Evolutionary conservation across 2,797 vertebrate species (phyloP).

Genomic region (Sternarchorhynchus goeldii): DNA sequence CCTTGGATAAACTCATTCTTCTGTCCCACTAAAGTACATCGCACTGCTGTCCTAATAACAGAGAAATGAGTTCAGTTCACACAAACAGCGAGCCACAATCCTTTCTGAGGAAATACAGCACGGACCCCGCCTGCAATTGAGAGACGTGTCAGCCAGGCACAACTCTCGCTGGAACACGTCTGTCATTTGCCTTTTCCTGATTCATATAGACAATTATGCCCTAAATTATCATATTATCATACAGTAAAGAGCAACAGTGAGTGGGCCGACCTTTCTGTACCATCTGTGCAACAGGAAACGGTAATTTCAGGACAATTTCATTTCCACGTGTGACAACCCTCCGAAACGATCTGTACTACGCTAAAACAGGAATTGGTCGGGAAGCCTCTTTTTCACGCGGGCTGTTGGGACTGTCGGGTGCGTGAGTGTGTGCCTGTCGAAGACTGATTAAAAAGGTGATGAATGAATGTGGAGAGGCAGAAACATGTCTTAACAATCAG

Average conservation of each 20-base stretch:
- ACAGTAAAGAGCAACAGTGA: slow-evolving; percentile 22
- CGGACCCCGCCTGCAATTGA: slow-evolving; percentile 39
- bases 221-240: slow-evolving; percentile 47
- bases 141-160: slow-evolving; percentile 8
- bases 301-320: slow-evolving; percentile 32
- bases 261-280: slow-evolving; percentile 28
- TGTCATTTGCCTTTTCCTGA: slow-evolving; percentile 35
- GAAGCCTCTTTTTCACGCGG: slow-evolving; percentile 40
- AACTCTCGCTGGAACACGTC: slow-evolving; percentile 34
- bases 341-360: slow-evolving; percentile 25
- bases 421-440: slow-evolving; percentile 40
- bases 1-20: slow-evolving; percentile 53
- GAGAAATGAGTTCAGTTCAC: slow-evolving; percentile 51
- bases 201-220: slow-evolving; percentile 28
- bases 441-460: slow-evolving; percentile 47
- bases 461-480: slow-evolving; percentile 29
- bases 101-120: slow-evolving; percentile 35
- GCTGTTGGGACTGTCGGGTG: slow-evolving; percentile 41
- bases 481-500: slow-evolving; percentile 21
- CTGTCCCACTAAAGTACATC: slow-evolving; percentile 53
- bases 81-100: slow-evolving; percentile 32
- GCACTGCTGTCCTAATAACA: slow-evolving; percentile 54
- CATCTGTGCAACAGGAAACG: slow-evolving; percentile 44
- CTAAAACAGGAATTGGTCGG: slow-evolving; percentile 40
- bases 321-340: slow-evolving; percentile 47